phyloP scores from a whole-genome alignment of 2,888 invertebrate genomes.

The Tetragnatha montana region DNA sequence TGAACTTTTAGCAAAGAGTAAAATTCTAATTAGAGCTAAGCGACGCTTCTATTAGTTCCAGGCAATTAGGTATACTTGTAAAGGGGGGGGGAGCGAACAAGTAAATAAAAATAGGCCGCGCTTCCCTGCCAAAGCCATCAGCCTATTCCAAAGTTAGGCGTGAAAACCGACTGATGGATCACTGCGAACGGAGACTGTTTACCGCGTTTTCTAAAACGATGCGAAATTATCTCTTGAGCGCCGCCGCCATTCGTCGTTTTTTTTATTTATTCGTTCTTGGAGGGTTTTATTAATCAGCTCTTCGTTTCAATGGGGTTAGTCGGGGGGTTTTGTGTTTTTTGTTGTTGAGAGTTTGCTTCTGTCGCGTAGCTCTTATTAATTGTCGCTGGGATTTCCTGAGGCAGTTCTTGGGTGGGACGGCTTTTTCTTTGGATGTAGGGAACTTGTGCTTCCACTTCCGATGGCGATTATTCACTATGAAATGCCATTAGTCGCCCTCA shows the following conservation, averaged over 20 bases:
- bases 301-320: not conserved
- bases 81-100: slow-evolving; percentile 2
- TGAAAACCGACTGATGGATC: slow-evolving; percentile 66
- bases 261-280: slow-evolving; percentile 20
- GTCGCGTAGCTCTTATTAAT: too few relatives aligned
- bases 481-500: too few relatives aligned
- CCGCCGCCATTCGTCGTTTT: slow-evolving; percentile 35
- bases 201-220: slow-evolving; percentile 45
- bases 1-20: slow-evolving; percentile 23
- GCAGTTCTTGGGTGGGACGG: too few relatives aligned
- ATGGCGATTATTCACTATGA: too few relatives aligned
- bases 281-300: not conserved
- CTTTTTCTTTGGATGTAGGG: too few relatives aligned
- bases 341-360: too few relatives aligned
- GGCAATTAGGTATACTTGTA: slow-evolving; percentile 52
- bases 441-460: too few relatives aligned
- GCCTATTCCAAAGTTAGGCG: slow-evolving; percentile 52
- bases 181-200: slow-evolving; percentile 27
- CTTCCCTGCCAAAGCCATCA: slow-evolving; percentile 32
- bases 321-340: not conserved
- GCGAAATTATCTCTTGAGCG: slow-evolving; percentile 42
- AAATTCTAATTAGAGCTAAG: slow-evolving; percentile 51
- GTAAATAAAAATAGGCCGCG: slow-evolving; percentile 4
- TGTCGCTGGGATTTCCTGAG: too few relatives aligned
- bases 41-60: slow-evolving; percentile 64